phyloP scores from a whole-genome alignment of 2,888 invertebrate species.

The Suillia variegata region DNA sequence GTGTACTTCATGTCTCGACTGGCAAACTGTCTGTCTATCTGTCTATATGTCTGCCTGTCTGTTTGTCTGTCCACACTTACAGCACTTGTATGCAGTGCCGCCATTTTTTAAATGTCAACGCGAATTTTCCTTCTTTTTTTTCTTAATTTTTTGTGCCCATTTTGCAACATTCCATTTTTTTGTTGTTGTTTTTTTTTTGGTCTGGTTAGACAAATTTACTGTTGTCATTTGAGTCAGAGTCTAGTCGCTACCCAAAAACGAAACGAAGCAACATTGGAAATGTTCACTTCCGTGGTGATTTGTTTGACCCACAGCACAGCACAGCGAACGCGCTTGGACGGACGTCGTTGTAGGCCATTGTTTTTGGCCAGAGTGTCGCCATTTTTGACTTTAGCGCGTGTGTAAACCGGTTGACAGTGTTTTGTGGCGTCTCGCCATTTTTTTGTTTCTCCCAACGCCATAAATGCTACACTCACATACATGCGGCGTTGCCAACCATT shows the following conservation, averaged over 20 bases:
- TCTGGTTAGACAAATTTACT: too few species aligned
- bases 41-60: neutral
- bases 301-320: constrained; percentile 10
- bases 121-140: neutral
- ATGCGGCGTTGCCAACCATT: too few species aligned
- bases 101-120: neutral
- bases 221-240: too few species aligned
- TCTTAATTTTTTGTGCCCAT: neutral
- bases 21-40: neutral
- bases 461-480: neutral
- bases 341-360: too few species aligned
- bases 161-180: neutral
- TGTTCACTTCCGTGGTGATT: too few species aligned
- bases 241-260: neutral
- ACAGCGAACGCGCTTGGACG: too few species aligned
- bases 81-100: neutral
- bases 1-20: neutral
- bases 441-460: neutral
- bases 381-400: neutral
- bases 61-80: neutral
- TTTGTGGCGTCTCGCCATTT: neutral
- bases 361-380: neutral
- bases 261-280: neutral
- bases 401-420: constrained; percentile 14
- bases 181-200: too few species aligned